These are phyloP conservation scores for Nephrotoma flavescens DNA, from an alignment of 2,888 invertebrate species.

Conservation along the genomic window DNA sequence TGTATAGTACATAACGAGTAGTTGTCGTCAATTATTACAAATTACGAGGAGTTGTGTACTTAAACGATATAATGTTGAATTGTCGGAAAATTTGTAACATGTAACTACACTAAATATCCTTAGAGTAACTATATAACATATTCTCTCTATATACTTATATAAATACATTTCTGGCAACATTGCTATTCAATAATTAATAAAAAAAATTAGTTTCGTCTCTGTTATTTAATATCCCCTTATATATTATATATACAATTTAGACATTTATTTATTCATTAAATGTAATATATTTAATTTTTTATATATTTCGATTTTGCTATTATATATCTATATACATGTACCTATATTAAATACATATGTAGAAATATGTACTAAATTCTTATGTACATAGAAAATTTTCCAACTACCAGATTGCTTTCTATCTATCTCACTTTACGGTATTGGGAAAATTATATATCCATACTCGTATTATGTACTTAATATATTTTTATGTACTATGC, in stretches of 20 bases:
- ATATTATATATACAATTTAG: background rate
- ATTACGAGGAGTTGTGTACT: background rate
- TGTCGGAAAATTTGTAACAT: background rate
- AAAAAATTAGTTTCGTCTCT: background rate
- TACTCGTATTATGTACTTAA: background rate
- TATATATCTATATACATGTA: background rate
- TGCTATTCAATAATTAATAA: background rate
- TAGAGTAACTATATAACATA: background rate
- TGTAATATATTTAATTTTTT: background rate
- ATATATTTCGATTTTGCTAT: background rate
- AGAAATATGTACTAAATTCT: background rate
- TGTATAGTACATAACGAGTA: background rate
- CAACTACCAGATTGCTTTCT: background rate
- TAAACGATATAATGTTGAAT: background rate
- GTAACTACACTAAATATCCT: background rate
- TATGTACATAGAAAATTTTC: background rate
- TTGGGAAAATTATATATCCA: background rate
- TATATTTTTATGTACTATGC: background rate
- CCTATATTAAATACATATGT: background rate
- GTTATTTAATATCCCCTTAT: background rate
- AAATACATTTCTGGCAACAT: background rate
- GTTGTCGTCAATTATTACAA: background rate
- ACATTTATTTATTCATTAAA: background rate
- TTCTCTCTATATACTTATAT: background rate
- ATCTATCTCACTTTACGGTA: background rate